phyloP scores from a whole-genome alignment of 2,888 invertebrate species.

The Macrophya alboannulata region DNA sequence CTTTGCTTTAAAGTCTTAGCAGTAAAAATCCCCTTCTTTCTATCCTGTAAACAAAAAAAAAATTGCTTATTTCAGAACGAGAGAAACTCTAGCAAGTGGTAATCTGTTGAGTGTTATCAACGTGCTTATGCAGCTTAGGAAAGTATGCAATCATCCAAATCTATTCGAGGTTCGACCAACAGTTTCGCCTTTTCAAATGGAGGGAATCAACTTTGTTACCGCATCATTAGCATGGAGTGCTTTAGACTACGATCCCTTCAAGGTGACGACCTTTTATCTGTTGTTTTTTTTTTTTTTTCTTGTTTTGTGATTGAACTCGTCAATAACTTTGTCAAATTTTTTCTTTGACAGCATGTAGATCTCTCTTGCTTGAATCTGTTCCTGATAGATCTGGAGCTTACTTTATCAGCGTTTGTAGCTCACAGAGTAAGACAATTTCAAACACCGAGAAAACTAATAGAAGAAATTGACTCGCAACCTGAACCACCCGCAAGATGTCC shows the following conservation, averaged over 20 bases:
- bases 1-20: background rate
- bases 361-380: constrained; percentile 85
- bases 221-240: constrained; percentile 88
- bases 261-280: constrained; percentile 81
- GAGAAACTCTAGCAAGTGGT: constrained; percentile 95
- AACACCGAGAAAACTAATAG: constrained; percentile 87
- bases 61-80: constrained; percentile 85
- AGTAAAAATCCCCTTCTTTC: background rate
- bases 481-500: constrained; percentile 85
- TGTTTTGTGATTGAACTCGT: constrained; percentile 57
- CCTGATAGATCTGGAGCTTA: constrained; percentile 85
- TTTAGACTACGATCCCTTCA: constrained; percentile 88
- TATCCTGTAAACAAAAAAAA: constrained; percentile 18
- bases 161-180: constrained; percentile 98
- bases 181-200: constrained; percentile 95
- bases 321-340: background rate
- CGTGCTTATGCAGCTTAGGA: constrained; percentile 97
- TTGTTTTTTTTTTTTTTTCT: constrained; percentile 34
- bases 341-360: constrained; percentile 83
- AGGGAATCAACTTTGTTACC: constrained; percentile 86
- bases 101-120: constrained; percentile 97
- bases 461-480: constrained; percentile 85
- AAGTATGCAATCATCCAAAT: constrained; percentile 99
- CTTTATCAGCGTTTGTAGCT: constrained; percentile 91
- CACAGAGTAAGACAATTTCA: constrained; percentile 90